Evolutionary conservation across 2,888 invertebrate species (phyloP).

Genomic region (Pachymerium ferrugineum): DNA sequence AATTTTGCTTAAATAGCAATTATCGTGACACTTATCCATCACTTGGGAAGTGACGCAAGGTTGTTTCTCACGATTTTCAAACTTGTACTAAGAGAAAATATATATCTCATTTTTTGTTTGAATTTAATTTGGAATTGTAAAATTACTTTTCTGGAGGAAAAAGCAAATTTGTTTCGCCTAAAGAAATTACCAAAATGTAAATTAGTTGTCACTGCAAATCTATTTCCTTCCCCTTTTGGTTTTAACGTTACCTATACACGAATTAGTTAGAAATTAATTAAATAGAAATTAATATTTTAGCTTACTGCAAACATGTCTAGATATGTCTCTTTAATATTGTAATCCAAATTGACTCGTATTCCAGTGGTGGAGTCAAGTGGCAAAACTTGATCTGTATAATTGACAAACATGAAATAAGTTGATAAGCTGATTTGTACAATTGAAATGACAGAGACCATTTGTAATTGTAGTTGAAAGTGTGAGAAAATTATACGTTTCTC

Average conservation of each 20-base stretch:
- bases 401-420: too few relatives aligned
- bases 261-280: not conserved
- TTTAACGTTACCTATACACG: not conserved
- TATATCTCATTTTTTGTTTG: too few relatives aligned
- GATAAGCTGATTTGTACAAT: too few relatives aligned
- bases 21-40: not conserved
- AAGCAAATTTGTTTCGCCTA: not conserved
- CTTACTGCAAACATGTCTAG: too few relatives aligned
- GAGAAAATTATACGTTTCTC: too few relatives aligned
- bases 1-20: not conserved
- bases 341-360: too few relatives aligned
- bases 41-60: not conserved
- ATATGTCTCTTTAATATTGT: too few relatives aligned
- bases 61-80: not conserved
- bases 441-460: too few relatives aligned
- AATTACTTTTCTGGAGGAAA: not conserved
- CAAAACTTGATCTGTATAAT: too few relatives aligned
- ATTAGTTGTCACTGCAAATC: not conserved
- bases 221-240: not conserved
- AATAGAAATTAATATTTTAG: too few relatives aligned
- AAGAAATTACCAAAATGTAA: not conserved
- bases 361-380: too few relatives aligned
- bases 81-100: not conserved
- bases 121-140: not conserved
- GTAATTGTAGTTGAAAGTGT: too few relatives aligned